These are phyloP conservation scores for Drosophila miranda DNA, from an alignment of 1,140 invertebrate genomes.

Conservation along the genomic window DNA sequence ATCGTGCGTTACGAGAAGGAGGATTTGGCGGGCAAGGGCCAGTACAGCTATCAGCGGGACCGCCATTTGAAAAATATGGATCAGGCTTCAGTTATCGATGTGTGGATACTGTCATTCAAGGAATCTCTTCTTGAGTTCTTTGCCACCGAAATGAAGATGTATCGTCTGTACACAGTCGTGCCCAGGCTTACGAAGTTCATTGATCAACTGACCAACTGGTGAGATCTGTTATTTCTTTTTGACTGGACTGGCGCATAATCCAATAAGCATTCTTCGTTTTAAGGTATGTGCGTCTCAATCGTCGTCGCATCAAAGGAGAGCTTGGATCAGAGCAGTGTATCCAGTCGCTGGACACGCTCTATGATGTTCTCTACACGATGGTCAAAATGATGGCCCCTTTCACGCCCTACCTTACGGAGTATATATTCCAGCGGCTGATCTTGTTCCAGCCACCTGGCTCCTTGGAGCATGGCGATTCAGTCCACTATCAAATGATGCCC, in stretches of 20 bases:
- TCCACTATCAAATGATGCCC: constrained; percentile 96
- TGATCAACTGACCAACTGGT: constrained; percentile 98
- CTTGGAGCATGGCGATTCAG: constrained; percentile 83
- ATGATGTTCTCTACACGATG: constrained; percentile 94
- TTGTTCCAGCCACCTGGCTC: constrained; percentile 62
- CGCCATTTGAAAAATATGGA: constrained; percentile 73
- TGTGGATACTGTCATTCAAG: constrained; percentile 98
- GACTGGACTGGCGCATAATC: neutral
- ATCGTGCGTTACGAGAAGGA: constrained; percentile 91
- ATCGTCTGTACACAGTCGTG: constrained; percentile 97
- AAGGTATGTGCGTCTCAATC: constrained; percentile 96
- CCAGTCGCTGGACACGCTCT: constrained; percentile 93
- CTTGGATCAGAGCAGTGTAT: constrained; percentile 89
- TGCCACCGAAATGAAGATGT: constrained; percentile 95
- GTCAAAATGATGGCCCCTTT: constrained; percentile 97
- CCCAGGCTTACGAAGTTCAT: constrained; percentile 97
- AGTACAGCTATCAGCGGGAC: constrained; percentile 87
- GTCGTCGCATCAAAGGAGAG: constrained; percentile 96
- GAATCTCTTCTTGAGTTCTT: constrained; percentile 96
- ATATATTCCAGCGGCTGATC: constrained; percentile 95
- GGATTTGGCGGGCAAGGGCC: constrained; percentile 83
- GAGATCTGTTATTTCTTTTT: neutral
- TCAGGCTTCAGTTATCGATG: constrained; percentile 95
- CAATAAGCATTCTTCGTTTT: neutral
- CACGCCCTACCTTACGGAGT: constrained; percentile 98